Evolutionary conservation across 2,888 invertebrate species (phyloP).

Genomic region (Epirrhoe tristata): DNA sequence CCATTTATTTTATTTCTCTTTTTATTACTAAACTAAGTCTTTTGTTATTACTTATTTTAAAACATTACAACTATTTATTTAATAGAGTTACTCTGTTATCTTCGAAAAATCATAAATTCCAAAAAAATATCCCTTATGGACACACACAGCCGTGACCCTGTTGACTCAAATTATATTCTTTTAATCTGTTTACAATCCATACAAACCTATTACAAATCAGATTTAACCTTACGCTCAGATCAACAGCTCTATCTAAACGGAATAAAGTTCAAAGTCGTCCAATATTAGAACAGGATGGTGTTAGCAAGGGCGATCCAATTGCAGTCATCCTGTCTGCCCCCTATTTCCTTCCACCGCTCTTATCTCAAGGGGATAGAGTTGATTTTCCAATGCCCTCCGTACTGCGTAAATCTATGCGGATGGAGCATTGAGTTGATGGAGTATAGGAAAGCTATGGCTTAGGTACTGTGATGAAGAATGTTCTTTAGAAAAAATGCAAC

Average conservation of each 20-base stretch:
- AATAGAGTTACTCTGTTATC: too few species aligned
- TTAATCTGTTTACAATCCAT: too few species aligned
- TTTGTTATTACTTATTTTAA: too few species aligned
- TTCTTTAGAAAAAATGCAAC: too few species aligned
- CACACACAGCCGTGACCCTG: too few species aligned
- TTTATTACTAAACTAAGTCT: too few species aligned
- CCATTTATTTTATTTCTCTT: too few species aligned
- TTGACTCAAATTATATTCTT: too few species aligned
- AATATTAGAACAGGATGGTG: conserved; percentile 64
- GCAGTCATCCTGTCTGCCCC: conserved; percentile 73
- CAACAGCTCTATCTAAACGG: conserved; percentile 9
- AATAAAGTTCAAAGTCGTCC: conserved; percentile 34
- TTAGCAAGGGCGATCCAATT: conserved; percentile 77
- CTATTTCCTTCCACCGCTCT: conserved; percentile 60
- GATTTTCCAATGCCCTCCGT: conserved; percentile 35
- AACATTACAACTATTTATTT: too few species aligned
- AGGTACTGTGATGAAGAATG: conserved; percentile 13
- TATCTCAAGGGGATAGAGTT: conserved; percentile 45
- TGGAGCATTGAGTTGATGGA: background rate
- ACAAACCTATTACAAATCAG: background rate
- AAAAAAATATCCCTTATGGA: too few species aligned
- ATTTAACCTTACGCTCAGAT: background rate
- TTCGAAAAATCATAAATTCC: too few species aligned
- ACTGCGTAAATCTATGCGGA: conserved; percentile 33
- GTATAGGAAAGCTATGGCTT: conserved; percentile 18